Base-by-base conservation (phyloP, 2,888 invertebrate species). In the Thymelicus sylvestris region DNA sequence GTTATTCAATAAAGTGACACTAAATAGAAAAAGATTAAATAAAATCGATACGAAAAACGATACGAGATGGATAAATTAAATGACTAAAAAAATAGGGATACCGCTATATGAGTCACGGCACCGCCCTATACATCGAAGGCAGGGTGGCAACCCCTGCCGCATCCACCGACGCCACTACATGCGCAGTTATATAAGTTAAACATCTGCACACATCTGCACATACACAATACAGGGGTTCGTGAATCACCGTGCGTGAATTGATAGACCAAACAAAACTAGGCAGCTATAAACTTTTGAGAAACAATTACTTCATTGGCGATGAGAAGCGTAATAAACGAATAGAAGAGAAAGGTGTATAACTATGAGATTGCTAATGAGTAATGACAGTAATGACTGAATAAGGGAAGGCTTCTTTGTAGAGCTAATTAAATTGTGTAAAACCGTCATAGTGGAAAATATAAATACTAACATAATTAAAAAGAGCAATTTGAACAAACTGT, bases 121-220 rank as follows among this genome's bases (percentile, higher is more conserved):
- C 91, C 80, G 80, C 92, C 84, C 92, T 91, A 87, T 24, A 7
- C 86, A 86, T 72, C 76, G 74, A 77, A 83, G 83, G 84, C 79
- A 79, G 83, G 79, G 77, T 75, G 67, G 64, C 73, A 80, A 83
- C 82, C 83, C 83, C 80, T 76, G 77, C 78, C 75, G 75, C 76
- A 71, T 63, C 81, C 81, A 77, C 83, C 79, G 61, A 71, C 82
- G 78, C 81, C 75, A 79, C 80, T 79, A 87, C 86, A 85, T 79
- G 81, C 80, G 78, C 81, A 81, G 74, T 75, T 84, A 83, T 88
- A 85, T 86, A 86, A 85, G 77, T 76, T 74, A 78, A 79, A 75
- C 59, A 59, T 70, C 74, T 72, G 71, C 78, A 78, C 80, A 80
- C 82, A 80, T 76, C 79, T 72, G 57, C 67, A 72, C 74, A 74